A percentile compares a stretch with the other conserved stretches of the same genome.
phyloP scores from a whole-genome alignment of 1,140 invertebrate genomes.

The Aphelenchoides besseyi region DNA sequence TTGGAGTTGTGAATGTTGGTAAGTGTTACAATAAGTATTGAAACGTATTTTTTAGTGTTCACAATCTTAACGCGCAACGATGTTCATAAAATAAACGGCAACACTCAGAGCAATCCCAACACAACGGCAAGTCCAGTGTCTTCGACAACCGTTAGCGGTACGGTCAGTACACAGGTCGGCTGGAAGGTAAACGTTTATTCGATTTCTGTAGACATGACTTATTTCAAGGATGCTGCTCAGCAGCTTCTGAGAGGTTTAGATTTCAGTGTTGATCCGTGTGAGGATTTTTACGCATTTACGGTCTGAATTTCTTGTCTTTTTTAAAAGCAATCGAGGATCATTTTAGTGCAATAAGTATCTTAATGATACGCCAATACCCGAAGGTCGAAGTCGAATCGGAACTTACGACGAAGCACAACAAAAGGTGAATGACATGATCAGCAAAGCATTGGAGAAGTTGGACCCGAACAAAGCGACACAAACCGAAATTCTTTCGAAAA shows the following conservation, averaged over 20 bases:
- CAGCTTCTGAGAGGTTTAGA: conserved; percentile 3
- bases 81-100: background rate
- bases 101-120: background rate
- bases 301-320: background rate
- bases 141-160: background rate
- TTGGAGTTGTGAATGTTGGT: background rate
- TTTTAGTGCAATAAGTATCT: conserved; percentile 6
- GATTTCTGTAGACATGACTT: background rate
- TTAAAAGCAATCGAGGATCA: background rate
- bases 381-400: background rate
- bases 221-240: background rate
- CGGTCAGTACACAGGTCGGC: background rate
- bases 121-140: background rate
- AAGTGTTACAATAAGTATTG: no score
- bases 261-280: conserved; percentile 11
- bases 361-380: background rate
- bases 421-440: conserved; percentile 6
- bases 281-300: conserved; percentile 5
- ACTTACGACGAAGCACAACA: conserved; percentile 10
- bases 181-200: background rate
- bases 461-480: background rate
- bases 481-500: background rate
- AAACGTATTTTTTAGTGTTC: no score
- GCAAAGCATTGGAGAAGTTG: background rate
- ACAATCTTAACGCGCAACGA: background rate